A percentile compares a stretch with the other conserved stretches of the same genome.
These are phyloP conservation scores for Tipula helvola DNA, from an alignment of 2,888 invertebrate species.

Conservation along the genomic window DNA sequence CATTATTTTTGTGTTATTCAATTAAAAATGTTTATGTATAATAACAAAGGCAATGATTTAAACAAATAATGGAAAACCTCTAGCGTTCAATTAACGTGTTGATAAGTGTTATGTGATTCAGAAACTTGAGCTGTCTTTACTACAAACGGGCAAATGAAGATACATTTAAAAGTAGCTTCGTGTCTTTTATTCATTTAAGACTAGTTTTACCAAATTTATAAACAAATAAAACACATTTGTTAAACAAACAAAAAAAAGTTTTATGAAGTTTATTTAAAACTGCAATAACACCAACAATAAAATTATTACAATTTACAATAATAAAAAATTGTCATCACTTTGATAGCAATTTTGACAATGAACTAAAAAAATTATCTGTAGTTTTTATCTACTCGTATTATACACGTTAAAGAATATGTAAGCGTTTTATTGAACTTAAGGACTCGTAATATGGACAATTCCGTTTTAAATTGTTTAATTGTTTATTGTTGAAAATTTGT, in stretches of 20 bases:
- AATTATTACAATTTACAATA: neutral
- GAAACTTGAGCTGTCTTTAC: neutral
- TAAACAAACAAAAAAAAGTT: neutral
- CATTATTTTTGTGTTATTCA: neutral
- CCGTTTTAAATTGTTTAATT: neutral
- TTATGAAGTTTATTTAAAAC: neutral
- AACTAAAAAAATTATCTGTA: neutral
- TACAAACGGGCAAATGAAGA: neutral
- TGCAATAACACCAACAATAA: neutral
- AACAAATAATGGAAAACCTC: neutral
- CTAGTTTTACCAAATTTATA: neutral
- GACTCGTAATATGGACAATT: neutral
- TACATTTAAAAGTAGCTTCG: neutral
- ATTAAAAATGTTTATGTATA: too few relatives aligned
- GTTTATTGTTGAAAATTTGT: neutral
- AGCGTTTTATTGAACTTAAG: neutral
- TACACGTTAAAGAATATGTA: neutral
- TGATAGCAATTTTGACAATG: neutral
- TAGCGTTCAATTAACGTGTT: neutral
- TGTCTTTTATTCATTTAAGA: neutral
- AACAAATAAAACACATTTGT: neutral
- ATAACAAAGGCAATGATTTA: neutral
- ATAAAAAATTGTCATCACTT: neutral
- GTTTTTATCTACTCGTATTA: neutral
- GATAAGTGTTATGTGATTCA: neutral